Base-by-base conservation (phyloP, 1,140 invertebrate genomes). In the Aricia agestis region DNA sequence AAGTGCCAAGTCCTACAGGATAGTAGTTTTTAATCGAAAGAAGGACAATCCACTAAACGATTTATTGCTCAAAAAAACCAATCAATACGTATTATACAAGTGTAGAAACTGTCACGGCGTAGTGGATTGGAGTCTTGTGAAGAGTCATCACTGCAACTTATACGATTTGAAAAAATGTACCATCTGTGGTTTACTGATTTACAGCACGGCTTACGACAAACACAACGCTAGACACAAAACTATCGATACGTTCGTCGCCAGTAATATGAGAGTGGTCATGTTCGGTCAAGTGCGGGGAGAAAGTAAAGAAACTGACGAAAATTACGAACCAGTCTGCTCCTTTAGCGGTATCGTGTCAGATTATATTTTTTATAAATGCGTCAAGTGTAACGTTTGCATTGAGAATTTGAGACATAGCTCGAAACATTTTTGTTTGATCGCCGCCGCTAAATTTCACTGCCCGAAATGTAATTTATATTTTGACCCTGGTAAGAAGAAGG, bases 91-190 rank as follows among this genome's bases (percentile, higher is more conserved):
- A 67, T 68, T 89, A 69, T 83, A 84, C 70, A 73, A 82, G 76
- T 89, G 86, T 74, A 80, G 83, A 77, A 81, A 76, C 58, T 89
- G 86, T 72, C 71, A 77, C 70, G 78, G 74, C 6, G n/a, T 82
- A 59, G 72, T 85, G 52, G 72, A 82, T 68, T 78, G 76, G 63
- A 70, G 61, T 31, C 41, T 72, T n/a, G 68, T 70, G 66, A 41
- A 18, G 11, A 69, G 61, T 58, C 86, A 88, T 69, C 18, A 73
- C 63, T 88, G 86, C 75, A 58, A 75, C 69, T 31, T 59, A 7
- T 67, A 67, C 17, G 72, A 76, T 73, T 75, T 80, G 61, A 80
- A 77, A 74, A 69, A 75, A 68, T 88, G 84, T 75, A 66, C 59
- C 9, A 52, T 72, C 31, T 88, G 86, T 73, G 79, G 76, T 7